These are phyloP conservation scores for Phaonia tiefii DNA, from an alignment of 2,888 invertebrate species.

Conservation along the genomic window DNA sequence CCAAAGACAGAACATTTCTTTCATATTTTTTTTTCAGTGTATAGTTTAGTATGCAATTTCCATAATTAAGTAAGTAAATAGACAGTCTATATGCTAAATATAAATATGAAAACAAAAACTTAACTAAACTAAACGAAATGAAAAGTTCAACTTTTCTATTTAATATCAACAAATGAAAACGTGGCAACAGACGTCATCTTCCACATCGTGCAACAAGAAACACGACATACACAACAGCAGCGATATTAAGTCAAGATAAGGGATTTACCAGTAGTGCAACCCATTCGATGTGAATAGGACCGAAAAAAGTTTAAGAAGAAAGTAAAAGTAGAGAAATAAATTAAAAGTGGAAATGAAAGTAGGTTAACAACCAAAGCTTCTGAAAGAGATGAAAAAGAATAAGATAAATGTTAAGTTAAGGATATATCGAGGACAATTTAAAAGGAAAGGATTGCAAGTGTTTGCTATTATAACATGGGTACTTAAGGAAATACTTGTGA, in stretches of 20 bases:
- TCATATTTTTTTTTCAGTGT: no score
- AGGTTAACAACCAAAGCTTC: constrained; percentile 20
- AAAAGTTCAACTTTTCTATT: constrained; percentile 46
- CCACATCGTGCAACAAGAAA: neutral
- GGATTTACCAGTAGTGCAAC: neutral
- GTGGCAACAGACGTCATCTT: constrained; percentile 15
- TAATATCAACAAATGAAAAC: constrained; percentile 29
- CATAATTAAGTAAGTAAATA: constrained; percentile 63
- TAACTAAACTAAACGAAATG: constrained; percentile 32
- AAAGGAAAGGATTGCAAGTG: no score
- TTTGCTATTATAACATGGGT: no score
- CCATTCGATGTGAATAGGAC: neutral
- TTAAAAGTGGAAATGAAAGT: constrained; percentile 33
- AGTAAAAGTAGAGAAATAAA: constrained; percentile 21
- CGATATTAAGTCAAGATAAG: constrained; percentile 26
- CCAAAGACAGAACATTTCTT: no score
- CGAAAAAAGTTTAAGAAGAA: constrained; percentile 7
- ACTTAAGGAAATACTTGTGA: no score
- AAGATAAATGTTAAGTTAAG: neutral
- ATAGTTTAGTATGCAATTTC: constrained; percentile 54
- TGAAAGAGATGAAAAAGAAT: neutral
- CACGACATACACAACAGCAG: constrained; percentile 24
- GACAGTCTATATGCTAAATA: constrained; percentile 38
- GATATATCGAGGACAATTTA: constrained; percentile 13
- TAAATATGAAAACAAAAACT: neutral